Evolutionary conservation across 2,113 vertebrate species (phyloP), one percentile per base, ranked within the genome.

Genomic region (Melanostigma gelatinosum): DNA sequence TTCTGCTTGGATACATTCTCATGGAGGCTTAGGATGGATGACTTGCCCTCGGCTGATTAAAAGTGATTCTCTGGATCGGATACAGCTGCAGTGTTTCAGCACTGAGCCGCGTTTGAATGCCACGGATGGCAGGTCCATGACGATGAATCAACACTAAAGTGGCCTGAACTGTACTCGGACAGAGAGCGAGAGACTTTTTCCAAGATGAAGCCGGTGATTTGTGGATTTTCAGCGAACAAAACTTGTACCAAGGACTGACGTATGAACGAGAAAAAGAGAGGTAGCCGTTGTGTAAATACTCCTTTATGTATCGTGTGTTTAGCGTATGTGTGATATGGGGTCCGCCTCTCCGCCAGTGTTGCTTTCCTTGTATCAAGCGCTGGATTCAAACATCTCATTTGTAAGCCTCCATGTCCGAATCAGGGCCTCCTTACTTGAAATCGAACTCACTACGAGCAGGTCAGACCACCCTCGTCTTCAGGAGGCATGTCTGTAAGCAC

Each of bases 261-360:
- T 70, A 38, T 70, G 55, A 46, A 29, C 50, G 58, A 46, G 38
- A 73, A 63, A 75, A 61, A 50, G 16, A 77, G 50, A 76, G 63
- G 79, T 62, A 38, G 72, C 55, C 42, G 66, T 75, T 65, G 8
- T 93, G 92, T 91, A 87, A 89, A 89, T 87, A 90, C 29, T 46
- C 22, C 27, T 55, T 64, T 82, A 48, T 84, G 84, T 89, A 38
- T 58, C 16, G 55, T 75, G 69, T 85, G 73, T 84, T 15, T 27
- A 15, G 65, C 24, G 3, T 86, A 57, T 75, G 69, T 84, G 75
- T 87, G 79, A 63, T 55, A 42, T 40, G 3, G 44, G 52, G 65
- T 74, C 40, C 4, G 18, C 63, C 55, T 83, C 27, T 77, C 44
- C 63, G 72, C 75, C 50, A 4, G 16, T 52, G 50, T 88, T 82